Conservation (phyloP, 2,113 vertebrate genomes). For the Oenanthe melanoleuca region DNA sequence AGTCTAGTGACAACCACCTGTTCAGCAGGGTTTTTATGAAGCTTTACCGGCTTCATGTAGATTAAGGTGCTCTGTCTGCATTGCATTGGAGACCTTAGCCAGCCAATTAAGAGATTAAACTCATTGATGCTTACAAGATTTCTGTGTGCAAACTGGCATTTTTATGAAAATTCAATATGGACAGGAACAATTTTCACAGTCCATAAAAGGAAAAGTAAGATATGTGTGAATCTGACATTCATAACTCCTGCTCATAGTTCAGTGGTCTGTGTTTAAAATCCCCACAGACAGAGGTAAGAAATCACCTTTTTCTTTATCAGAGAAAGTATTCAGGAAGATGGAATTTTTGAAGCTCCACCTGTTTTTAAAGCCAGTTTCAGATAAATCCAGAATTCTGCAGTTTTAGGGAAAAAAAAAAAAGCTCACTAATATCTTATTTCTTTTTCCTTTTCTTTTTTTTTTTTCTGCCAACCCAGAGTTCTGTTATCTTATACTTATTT, state of each 20-base stretch:
- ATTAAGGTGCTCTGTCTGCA: neutral
- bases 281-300: neutral
- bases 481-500: constrained; percentile 66
- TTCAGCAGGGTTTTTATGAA: neutral
- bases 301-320: neutral
- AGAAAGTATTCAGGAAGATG: neutral
- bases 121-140: neutral
- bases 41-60: neutral
- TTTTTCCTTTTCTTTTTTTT: neutral
- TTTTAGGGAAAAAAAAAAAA: neutral
- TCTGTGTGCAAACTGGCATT: neutral
- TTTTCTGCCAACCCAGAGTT: neutral
- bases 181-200: neutral
- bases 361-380: neutral
- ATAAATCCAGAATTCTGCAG: neutral
- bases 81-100: neutral
- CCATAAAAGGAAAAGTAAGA: neutral
- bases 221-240: neutral
- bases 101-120: neutral
- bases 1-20: neutral
- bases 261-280: neutral
- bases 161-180: neutral
- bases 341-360: neutral
- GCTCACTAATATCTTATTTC: neutral
- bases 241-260: neutral